phyloP scores from a whole-genome alignment of 1,140 invertebrate genomes.

The Drosophila teissieri region DNA sequence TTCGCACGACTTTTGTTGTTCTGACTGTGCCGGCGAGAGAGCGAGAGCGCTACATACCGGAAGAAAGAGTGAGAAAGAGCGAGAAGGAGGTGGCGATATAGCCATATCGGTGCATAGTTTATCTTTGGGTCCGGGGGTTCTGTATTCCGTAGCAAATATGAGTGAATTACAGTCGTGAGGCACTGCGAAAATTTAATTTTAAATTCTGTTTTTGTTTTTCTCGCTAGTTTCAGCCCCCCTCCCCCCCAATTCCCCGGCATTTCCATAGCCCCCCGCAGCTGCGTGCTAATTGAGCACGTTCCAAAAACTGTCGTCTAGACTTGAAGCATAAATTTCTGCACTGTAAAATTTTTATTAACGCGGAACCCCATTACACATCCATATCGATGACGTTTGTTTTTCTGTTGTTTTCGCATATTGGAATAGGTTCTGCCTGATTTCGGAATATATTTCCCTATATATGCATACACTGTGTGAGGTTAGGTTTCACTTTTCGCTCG shows the following conservation, averaged over 20 bases:
- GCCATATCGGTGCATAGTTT: conserved; percentile 41
- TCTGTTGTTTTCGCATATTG: conserved; percentile 14
- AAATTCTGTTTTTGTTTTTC: conserved; percentile 48
- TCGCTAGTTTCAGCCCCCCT: not conserved
- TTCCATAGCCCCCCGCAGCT: conserved; percentile 4
- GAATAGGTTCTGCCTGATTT: conserved; percentile 23
- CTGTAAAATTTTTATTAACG: conserved; percentile 74
- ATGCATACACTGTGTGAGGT: conserved; percentile 46
- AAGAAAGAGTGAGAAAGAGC: not conserved
- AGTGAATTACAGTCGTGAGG: conserved; percentile 54
- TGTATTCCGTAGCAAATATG: conserved; percentile 44
- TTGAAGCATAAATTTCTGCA: conserved; percentile 78
- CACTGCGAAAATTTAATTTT: conserved; percentile 51
- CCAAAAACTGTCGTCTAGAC: conserved; percentile 80
- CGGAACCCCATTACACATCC: conserved; percentile 67
- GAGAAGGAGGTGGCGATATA: conserved; percentile 2
- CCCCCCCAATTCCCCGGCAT: not conserved
- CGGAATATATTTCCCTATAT: not conserved
- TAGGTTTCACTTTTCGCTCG: conserved; percentile 56
- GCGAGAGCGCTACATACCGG: not conserved
- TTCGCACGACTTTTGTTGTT: conserved; percentile 62
- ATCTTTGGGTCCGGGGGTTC: conserved; percentile 11
- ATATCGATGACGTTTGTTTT: conserved; percentile 38
- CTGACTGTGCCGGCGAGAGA: not conserved
- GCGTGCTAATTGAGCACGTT: conserved; percentile 75